Evolutionary conservation across 2,888 invertebrate species (phyloP), one percentile per base, ranked within the genome.

Genomic region (Calameuta pallipes): DNA sequence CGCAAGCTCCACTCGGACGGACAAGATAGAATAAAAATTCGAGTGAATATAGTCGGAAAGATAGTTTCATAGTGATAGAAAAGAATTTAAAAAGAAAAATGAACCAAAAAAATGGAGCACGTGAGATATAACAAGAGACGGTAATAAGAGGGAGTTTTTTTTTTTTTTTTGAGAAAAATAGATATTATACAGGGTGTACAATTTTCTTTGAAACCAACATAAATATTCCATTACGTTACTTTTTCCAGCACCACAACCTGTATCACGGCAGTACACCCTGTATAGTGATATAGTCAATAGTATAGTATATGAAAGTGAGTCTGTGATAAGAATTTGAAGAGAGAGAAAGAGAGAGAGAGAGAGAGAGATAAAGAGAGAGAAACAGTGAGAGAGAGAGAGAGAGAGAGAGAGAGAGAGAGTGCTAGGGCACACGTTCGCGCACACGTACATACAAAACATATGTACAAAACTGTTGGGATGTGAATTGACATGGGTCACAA

Each of bases 401-500:
- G 37, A 37, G 0, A 37, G 37, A 37, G 84, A 84, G 85, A 86
- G 78, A 82, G 81, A 81, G 81, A 81, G 83, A 85, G 89, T 90
- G 90, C 88, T 87, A 87, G 90, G 70, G 87, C 87, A 90, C 87
- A 91, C 91, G 90, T 88, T 90, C 91, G 89, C 91, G 89, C 90
- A 91, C 88, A 91, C 90, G 88, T 90, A 90, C 90, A 88, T 90
- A 91, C 89, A 91, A 89, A 91, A 91, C 88, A 90, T 90, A 89
- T 89, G 88, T 90, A 90, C 88, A 91, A 91, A 91, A 90, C 86
- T 90, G 87, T 89, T 89, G 92, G 93, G 93, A 92, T 90, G 92
- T 93, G 93, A 93, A 92, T 92, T 92, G 92, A 94, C 95, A 95
- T 94, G 95, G 96, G 96, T 96, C 96, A 96, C 96, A 96, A 96